phyloP scores from a whole-genome alignment of 2,888 invertebrate species.

The Hyalella azteca region DNA sequence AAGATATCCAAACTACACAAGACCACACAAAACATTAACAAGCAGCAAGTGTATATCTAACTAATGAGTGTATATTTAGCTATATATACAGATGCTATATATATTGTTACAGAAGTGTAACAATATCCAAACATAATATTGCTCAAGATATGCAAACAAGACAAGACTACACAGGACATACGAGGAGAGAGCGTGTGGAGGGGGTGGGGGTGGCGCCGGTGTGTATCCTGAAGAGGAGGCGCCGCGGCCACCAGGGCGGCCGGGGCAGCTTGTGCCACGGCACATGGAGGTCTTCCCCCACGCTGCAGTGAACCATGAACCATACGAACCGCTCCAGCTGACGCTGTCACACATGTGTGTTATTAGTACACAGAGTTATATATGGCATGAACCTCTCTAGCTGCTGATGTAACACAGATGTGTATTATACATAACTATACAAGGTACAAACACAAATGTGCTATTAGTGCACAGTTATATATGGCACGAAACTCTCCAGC shows the following conservation, averaged over 20 bases:
- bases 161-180: not conserved
- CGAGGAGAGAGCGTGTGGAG: constrained; percentile 39
- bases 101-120: no score
- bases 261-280: constrained; percentile 47
- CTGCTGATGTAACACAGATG: no score
- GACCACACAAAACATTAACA: not conserved
- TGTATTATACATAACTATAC: no score
- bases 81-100: no score
- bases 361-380: no score
- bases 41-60: not conserved
- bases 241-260: constrained; percentile 52
- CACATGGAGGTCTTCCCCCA: constrained; percentile 45
- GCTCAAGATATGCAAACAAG: not conserved
- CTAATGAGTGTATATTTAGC: not conserved
- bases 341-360: not conserved
- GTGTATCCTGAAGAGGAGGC: constrained; percentile 47
- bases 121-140: not conserved
- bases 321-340: constrained; percentile 51
- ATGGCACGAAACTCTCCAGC: no score
- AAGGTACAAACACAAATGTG: no score
- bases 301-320: constrained; percentile 54
- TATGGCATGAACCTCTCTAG: no score
- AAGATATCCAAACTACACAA: not conserved
- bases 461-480: no score
- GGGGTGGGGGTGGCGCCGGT: constrained; percentile 19